Evolutionary conservation across 2,888 invertebrate genomes (phyloP).

Genomic region (Diarsia mendica): DNA sequence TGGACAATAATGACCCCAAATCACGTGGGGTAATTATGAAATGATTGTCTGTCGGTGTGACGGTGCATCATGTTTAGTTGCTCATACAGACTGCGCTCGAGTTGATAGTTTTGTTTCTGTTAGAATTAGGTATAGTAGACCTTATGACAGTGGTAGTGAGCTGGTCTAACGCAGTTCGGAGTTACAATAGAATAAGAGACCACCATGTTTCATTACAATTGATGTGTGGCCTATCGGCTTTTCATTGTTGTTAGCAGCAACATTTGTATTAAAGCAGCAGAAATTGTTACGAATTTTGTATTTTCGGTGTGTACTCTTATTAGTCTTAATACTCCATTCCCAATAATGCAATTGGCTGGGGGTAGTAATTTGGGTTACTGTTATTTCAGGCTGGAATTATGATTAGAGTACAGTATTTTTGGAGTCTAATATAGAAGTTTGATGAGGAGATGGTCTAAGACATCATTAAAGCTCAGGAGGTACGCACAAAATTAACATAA

Average conservation of each 20-base stretch:
- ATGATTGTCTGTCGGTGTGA: constrained; percentile 19
- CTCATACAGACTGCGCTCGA: background rate
- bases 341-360: background rate
- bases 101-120: background rate
- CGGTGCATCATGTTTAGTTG: constrained; percentile 6
- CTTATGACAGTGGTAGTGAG: background rate
- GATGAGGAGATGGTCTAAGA: background rate
- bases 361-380: background rate
- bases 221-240: background rate
- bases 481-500: background rate
- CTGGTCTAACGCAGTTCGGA: background rate
- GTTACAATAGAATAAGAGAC: too few species aligned
- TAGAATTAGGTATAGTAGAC: background rate
- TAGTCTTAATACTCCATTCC: background rate
- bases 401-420: background rate
- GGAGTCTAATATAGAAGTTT: background rate
- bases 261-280: background rate
- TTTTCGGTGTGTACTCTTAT: background rate
- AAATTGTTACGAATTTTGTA: background rate
- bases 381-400: too few species aligned
- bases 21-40: constrained; percentile 61
- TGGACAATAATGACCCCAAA: constrained; percentile 52
- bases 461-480: background rate
- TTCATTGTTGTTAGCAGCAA: background rate
- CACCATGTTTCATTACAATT: background rate